Base-by-base conservation (phyloP, 2,113 vertebrate species). In the Clarias macrocephalus region DNA sequence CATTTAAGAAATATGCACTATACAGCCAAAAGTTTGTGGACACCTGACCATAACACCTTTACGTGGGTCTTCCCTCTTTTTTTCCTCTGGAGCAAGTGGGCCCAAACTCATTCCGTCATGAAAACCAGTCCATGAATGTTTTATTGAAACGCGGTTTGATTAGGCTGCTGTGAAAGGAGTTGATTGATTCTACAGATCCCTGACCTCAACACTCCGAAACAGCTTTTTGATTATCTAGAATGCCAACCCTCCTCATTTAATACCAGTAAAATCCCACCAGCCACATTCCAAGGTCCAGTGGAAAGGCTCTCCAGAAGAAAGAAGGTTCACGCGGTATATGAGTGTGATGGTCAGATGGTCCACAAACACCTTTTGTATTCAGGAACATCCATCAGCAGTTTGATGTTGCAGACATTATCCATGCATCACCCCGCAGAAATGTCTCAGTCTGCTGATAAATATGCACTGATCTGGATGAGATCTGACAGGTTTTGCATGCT, bases 401-500 rank as follows among this genome's bases (percentile, higher is more conserved):
- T 16, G 0, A 6, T 52, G 68, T 79, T 59, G 83, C 70, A 82
- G 33, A 52, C 68, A 52, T 77, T 72, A 21, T 83, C 33, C 80
- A 60, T 84, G 37, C 48, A 42, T 83, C 70, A 56, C 59, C 37
- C 82, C 6, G 63, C 42, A 42, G n/a, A 56, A 82, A 28, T 3
- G 7, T 86, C 21, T 56, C 12, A 19, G 48, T 70, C 18, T 77
- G 62, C 54, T 52, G 33, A 68, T 80, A 54, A 84, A 59, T 30
- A 83, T 3, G 37, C 25, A n/a, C 25, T 68, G 42, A 10, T 60
- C 54, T 85, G 66, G 73, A 76, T 59, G 48, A 86, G 28, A 68
- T 83, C n/a, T 77, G 59, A 83, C 81, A 84, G 73, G 19, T 84
- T 86, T 86, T 84, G 84, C 86, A 86, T 90, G 89, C 75, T 75